Evolutionary conservation across 1,140 invertebrate species (phyloP).

Genomic region (Trypoxylus dichotomus): DNA sequence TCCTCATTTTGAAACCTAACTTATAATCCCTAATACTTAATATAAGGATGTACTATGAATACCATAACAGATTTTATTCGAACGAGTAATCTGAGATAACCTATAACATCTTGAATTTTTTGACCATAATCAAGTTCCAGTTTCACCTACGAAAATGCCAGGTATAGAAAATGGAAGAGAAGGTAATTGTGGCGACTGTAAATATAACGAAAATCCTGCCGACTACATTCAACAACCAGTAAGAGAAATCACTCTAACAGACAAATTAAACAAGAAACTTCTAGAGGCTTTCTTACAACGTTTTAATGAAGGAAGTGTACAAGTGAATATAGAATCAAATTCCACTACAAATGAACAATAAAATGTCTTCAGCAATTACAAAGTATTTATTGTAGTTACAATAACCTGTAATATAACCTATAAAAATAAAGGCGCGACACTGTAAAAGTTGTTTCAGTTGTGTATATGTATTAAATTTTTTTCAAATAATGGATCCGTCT

Average conservation of each 20-base stretch:
- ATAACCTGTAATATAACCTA: conserved; percentile 24
- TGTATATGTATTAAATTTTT: conserved; percentile 27
- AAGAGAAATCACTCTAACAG: conserved; percentile 63
- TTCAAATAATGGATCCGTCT: conserved; percentile 20
- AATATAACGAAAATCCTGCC: neutral
- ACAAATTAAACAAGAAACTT: conserved; percentile 65
- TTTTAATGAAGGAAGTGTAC: conserved; percentile 56
- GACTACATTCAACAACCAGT: conserved; percentile 12
- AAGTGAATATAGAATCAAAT: conserved; percentile 32
- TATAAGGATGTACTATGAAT: no score
- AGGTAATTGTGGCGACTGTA: neutral
- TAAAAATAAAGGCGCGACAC: conserved; percentile 26
- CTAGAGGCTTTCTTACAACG: conserved; percentile 62
- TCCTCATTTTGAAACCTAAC: no score
- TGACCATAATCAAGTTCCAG: no score
- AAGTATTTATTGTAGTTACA: neutral
- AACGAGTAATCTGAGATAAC: no score
- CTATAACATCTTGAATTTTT: no score
- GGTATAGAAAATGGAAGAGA: neutral
- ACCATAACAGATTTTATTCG: no score
- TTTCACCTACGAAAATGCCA: neutral
- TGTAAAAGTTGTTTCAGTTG: conserved; percentile 24
- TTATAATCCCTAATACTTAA: no score
- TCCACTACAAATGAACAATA: conserved; percentile 15
- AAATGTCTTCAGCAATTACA: neutral